Base-by-base conservation (phyloP, 2,113 vertebrate species). In the Seriola rivoliana region DNA sequence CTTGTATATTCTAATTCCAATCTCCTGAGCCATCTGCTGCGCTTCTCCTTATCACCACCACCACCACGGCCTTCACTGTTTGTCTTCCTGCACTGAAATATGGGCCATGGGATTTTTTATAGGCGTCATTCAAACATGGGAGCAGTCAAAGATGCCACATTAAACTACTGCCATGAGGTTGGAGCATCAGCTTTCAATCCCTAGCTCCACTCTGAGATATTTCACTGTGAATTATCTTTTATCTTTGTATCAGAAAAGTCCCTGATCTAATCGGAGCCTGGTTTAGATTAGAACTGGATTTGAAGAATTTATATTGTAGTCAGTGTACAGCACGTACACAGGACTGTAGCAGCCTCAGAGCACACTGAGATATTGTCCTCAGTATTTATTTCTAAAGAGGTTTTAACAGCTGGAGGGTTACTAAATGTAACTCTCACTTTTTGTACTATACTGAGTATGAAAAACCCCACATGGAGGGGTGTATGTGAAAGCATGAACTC, bases 1-100 rank as follows among this genome's bases (percentile, higher is more conserved):
- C 90, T 90, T 86, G 86, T 91, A 82, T 89, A 89, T 92, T 94
- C 85, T 89, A 90, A 90, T 90, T 91, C 90, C 85, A 70, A 84
- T 91, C 92, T 84, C 85, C 88, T 58, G 85, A 84, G 83, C 89
- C 92, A 92, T 93, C 93, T 92, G 92, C 90, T 78, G 78, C 16
- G 32, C 74, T 54, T 62, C 87, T 87, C 63, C 87, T 89, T 85
- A 88, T 93, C 92, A 66, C 59, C 72, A 23, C 44, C 80, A 7
- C 50, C 80, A 8, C 68, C 38, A 2, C 19, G 23, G 85, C 82
- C 84, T 70, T 84, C 46, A 3, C 62, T 88, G 89, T 91, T 92
- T 88, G 86, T 88, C 88, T 80, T 84, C 88, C 85, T 54, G 71
- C 59, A 13, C 19, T 72, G n/a, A 64, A 86, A 84, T 83, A 85